Conservation (phyloP, 2,888 invertebrate genomes). For the Agrotis ipsilon region DNA sequence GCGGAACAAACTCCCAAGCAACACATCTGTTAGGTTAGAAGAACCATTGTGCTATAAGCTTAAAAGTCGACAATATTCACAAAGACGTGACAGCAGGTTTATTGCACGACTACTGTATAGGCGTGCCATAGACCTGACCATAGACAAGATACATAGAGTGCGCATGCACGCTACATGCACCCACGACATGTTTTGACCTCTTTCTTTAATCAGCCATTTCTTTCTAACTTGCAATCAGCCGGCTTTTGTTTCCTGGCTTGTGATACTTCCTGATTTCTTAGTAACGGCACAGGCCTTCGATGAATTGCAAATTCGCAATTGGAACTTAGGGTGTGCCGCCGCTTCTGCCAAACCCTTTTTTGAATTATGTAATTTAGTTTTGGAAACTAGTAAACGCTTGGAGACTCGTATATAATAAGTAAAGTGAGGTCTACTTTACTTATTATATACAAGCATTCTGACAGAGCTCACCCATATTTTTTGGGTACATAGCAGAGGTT, state of each 20-base stretch:
- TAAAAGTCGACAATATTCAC: neutral
- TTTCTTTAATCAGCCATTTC: constrained; percentile 6
- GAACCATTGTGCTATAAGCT: neutral
- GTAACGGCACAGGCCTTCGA: constrained; percentile 11
- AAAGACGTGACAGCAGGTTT: constrained; percentile 7
- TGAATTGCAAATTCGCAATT: constrained; percentile 36
- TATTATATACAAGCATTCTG: no score
- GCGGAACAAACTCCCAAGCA: no score
- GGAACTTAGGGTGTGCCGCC: constrained; percentile 5
- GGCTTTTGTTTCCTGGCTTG: constrained; percentile 10
- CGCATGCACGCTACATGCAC: neutral
- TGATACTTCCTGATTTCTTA: constrained; percentile 9
- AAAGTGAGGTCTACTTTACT: no score
- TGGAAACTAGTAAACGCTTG: no score
- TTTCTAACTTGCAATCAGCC: constrained; percentile 9
- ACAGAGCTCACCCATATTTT: neutral
- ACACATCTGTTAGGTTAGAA: no score
- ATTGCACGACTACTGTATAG: neutral
- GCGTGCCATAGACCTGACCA: neutral
- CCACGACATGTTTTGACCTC: neutral
- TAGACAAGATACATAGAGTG: neutral
- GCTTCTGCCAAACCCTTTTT: constrained; percentile 6
- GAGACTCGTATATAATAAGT: neutral
- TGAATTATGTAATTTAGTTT: neutral
- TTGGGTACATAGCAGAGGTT: neutral